Base-by-base conservation (phyloP, 2,113 vertebrate genomes). In the Craseonycteris thonglongyai region DNA sequence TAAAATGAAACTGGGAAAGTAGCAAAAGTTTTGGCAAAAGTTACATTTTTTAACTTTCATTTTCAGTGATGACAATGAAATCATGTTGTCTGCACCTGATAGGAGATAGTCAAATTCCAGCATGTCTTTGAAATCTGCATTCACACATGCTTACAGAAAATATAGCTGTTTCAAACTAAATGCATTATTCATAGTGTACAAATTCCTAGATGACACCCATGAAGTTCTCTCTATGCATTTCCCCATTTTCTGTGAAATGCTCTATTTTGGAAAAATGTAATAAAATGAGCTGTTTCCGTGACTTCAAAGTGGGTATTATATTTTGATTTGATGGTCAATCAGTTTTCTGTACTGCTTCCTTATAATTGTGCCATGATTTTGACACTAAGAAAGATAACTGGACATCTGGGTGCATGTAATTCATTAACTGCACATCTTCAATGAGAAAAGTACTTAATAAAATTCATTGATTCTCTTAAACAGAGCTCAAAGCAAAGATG, bases 401-500 rank as follows among this genome's bases (percentile, higher is more conserved):
- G 95, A 94, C 78, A 96, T 94, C 96, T 83, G 93, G 91, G 93
- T 61, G 94, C 66, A 97, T 68, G 93, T 81, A 97, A 96, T 96
- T 93, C 84, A 88, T 94, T 97, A 98, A 98, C 92, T 97, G 95
- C 72, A 28, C 79, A 98, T 92, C 72, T 96, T 95, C 95, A 97
- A 97, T 95, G 1, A 4, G 92, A 97, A 96, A 97, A 97, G 96
- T 22, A 65, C 96, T 98, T 97, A 94, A 96, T 92, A 96, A 95
- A 97, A 96, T 19, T 96, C 91, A 95, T 40, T 91, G 90, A 97
- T 93, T 98, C 91, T 96, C 94, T 97, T 96, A 96, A 95, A 96
- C 72, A 93, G 96, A 98, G 97, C 98, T 98, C 97, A 98, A 98
- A 98, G 98, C 38, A 51, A 97, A 98, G 97, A 94, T 95, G 96